phyloP scores from a whole-genome alignment of 2,797 vertebrate genomes.

The Sebastes miniatus region DNA sequence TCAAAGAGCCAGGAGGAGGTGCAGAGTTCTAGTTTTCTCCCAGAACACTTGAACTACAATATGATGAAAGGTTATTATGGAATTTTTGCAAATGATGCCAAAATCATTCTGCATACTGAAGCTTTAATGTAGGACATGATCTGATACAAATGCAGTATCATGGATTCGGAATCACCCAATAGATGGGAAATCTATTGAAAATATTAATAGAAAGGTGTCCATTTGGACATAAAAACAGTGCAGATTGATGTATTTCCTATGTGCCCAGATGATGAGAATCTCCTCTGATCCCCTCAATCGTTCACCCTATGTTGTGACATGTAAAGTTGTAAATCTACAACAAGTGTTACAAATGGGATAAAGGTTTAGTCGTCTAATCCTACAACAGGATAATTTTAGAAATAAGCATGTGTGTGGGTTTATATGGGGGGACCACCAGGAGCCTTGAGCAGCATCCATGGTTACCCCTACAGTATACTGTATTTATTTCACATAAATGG shows the following conservation, averaged over 20 bases:
- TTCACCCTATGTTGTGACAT: neutral
- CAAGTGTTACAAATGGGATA: neutral
- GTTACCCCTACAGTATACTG: neutral
- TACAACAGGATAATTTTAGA: neutral
- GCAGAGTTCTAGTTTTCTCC: no score
- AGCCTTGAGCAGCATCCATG: neutral
- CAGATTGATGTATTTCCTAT: slow-evolving; percentile 3
- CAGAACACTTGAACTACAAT: no score
- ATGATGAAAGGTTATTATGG: no score
- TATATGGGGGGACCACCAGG: neutral
- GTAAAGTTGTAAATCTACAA: slow-evolving; percentile 14
- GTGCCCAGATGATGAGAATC: neutral
- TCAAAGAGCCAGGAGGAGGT: no score
- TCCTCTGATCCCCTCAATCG: slow-evolving; percentile 7
- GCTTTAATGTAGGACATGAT: neutral
- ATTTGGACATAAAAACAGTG: neutral
- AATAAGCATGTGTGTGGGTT: neutral
- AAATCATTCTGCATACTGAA: no score
- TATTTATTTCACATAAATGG: neutral
- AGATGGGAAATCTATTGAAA: neutral
- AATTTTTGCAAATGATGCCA: no score
- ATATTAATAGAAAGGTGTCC: neutral
- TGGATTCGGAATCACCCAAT: neutral
- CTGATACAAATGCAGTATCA: neutral
- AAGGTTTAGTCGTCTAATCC: slow-evolving; percentile 14